Evolutionary conservation across 2,113 vertebrate species (phyloP).

Genomic region (Cyprinodon tularosa): DNA sequence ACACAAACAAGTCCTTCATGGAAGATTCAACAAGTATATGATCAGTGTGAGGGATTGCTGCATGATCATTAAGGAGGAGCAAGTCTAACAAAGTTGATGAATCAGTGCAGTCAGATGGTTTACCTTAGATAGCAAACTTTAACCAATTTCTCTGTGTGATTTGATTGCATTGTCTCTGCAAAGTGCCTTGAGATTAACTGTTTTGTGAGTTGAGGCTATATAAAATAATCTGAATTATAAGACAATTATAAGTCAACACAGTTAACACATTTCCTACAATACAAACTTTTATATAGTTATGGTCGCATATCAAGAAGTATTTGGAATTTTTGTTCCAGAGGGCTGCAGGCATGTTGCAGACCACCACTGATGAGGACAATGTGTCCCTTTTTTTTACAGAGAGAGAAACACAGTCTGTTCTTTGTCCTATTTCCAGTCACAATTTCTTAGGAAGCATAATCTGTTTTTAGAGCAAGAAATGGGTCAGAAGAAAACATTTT

Average conservation of each 20-base stretch:
- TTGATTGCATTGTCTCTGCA: too few relatives aligned
- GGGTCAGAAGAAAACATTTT: conserved; percentile 5
- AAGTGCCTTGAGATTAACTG: too few relatives aligned
- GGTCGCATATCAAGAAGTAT: background rate
- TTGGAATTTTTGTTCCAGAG: background rate
- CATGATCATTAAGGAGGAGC: too few relatives aligned
- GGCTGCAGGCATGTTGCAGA: background rate
- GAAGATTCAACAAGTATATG: too few relatives aligned
- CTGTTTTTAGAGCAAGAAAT: background rate
- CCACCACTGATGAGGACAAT: background rate
- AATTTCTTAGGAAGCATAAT: background rate
- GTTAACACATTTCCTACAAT: background rate
- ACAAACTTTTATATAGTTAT: background rate
- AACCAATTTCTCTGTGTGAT: too few relatives aligned
- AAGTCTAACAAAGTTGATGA: too few relatives aligned
- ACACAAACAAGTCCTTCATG: too few relatives aligned
- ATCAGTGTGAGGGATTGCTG: too few relatives aligned
- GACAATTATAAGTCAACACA: background rate
- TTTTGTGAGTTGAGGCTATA: too few relatives aligned
- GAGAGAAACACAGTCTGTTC: background rate
- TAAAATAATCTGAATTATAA: too few relatives aligned
- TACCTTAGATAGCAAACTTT: too few relatives aligned
- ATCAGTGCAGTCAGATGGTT: too few relatives aligned
- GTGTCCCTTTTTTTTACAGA: background rate
- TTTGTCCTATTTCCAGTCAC: background rate